Evolutionary conservation across 2,797 vertebrate species (phyloP).

Genomic region (Calcarius lapponicus): DNA sequence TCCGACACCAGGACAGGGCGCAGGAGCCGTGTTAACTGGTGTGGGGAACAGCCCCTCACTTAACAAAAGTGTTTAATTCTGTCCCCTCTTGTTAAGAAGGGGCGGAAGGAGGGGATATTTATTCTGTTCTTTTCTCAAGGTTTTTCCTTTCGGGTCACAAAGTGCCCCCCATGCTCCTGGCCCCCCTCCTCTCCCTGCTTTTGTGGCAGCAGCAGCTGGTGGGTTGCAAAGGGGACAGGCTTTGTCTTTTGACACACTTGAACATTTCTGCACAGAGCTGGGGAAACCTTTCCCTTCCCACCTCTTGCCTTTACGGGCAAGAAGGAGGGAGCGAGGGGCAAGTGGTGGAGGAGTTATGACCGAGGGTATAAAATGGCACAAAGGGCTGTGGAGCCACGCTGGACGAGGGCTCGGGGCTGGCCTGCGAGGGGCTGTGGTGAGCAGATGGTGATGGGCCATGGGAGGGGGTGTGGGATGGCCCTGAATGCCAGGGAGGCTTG

Average conservation of each 20-base stretch:
- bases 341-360: not conserved
- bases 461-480: constrained; percentile 14
- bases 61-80: constrained; percentile 73
- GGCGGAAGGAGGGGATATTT: constrained; percentile 70
- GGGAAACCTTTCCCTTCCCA: constrained; percentile 45
- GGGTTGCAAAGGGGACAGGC: constrained; percentile 60
- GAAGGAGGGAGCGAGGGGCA: not conserved
- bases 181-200: constrained; percentile 32
- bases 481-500: not conserved
- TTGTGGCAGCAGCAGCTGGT: constrained; percentile 75
- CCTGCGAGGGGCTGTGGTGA: not conserved
- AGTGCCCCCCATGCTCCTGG: constrained; percentile 57
- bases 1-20: constrained; percentile 57
- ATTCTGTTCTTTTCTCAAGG: constrained; percentile 71
- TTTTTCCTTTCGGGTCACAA: constrained; percentile 74
- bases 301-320: not conserved
- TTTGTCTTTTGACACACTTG: constrained; percentile 71
- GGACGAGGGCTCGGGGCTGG: not conserved
- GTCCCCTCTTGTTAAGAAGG: constrained; percentile 73
- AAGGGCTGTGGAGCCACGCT: not conserved
- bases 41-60: constrained; percentile 68
- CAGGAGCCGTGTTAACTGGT: constrained; percentile 76
- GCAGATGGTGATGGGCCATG: constrained; percentile 48
- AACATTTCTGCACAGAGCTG: constrained; percentile 63
- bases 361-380: constrained; percentile 21